Base-by-base conservation (phyloP, 2,113 vertebrate species). In the Eublepharis macularius region DNA sequence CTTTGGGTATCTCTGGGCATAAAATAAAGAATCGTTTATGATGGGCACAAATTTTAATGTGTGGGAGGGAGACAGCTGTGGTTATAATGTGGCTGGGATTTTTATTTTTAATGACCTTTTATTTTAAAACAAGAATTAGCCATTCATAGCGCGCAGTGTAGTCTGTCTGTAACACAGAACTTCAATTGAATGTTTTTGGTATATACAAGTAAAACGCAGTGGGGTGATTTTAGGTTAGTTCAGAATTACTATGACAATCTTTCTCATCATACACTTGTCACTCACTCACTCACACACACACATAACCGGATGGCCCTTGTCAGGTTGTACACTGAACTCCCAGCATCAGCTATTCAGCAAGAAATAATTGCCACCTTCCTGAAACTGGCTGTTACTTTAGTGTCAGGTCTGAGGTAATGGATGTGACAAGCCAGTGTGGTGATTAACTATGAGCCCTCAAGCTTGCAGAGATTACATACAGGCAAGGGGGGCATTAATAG, bases 361-460 rank as follows among this genome's bases (percentile, higher is more conserved):
- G 70, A 87, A 88, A 89, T 80, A 92, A 85, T 84, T 74, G 66
- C 16, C 83, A 14, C 89, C 91, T 90, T 36, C 73, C 65, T 60
- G 65, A 78, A 34, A 74, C 3, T 63, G 17, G 24, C 49, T 81
- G 72, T 69, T 89, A 81, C 24, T 85, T 89, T 77, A 51, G 69
- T 80, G 80, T 76, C 65, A 90, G 85, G 84, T 80, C 63, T 77
- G 85, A 83, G 36, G 57, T 83, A 82, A 26, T 29, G 72, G n/a
- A 76, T 69, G n/a, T 87, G 91, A 82, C 76, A 89, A 77, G 83
- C n/a, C 87, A 87, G 39, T 43, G 41, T 43, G 57, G 57, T 86
- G 85, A 90, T n/a, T 92, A 73, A 90, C 84, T 43, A 6, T 26
- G 1, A 76, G 45, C 65, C 81, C 81, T 65, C 72, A 84, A 82